Base-by-base conservation (phyloP, 2,113 vertebrate genomes). In the Laticauda colubrina region DNA sequence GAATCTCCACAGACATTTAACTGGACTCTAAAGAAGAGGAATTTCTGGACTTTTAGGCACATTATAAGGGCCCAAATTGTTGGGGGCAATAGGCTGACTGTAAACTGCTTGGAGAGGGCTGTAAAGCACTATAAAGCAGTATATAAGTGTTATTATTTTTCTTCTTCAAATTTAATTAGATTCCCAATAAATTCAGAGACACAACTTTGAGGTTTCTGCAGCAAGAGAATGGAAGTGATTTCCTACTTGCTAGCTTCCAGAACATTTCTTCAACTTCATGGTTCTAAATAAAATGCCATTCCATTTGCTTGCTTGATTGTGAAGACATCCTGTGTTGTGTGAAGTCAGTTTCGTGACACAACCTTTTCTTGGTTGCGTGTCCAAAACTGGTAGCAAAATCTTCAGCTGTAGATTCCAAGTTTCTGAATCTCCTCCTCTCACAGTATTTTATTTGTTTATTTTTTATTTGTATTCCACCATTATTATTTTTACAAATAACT, bases 331-430 rank as follows among this genome's bases (percentile, higher is more conserved):
- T 89, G 14, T 57, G 20, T 26, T 24, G 53, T 15, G 18, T 4
- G 21, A 2, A 15, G 54, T n/a, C 39, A 5, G 64, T 54, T 21
- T 43, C 57, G 8, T 5, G 9, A 34, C 9, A n/a, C 24, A 89
- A 53, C 7, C 53, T 85, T 89, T 43, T 43, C 18, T 34, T 29
- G 5, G 56, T 29, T 57, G 61, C 1, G 7, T 56, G 21, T 45
- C 53, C 34, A 61, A 88, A n/a, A 43, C 11, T 23, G 56, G 15
- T 20, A 29, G 56, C 10, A 75, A 88, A 88, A 90, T 45, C 90
- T 51, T 91, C 59, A 54, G 0, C 0, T 0, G 0, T 0, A 4
- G 51, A 69, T 29, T 61, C 93, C 0, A 0, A 56, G 29, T 91
- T 92, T 9, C 14, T 90, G 57, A 89, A 55, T 92, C 55, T 20